Evolutionary conservation across 2,888 invertebrate genomes (phyloP).

Genomic region (Dexiosoma caninum): DNA sequence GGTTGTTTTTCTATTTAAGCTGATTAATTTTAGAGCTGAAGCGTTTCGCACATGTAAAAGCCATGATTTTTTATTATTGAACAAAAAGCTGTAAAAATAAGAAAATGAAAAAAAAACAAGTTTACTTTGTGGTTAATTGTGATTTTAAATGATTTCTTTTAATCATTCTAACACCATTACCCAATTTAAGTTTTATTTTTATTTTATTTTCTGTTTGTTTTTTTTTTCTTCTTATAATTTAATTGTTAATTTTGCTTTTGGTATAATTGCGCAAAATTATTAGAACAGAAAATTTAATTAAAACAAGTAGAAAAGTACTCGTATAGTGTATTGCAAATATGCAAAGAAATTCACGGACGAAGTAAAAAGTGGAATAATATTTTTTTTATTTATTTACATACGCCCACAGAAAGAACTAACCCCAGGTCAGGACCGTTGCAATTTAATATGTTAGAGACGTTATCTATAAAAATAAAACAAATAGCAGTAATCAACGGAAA

Average conservation of each 20-base stretch:
- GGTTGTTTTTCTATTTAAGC: slow-evolving; percentile 28
- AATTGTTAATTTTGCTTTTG: neutral
- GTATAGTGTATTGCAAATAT: neutral
- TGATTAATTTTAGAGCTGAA: slow-evolving; percentile 39
- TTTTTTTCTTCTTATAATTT: slow-evolving; percentile 24
- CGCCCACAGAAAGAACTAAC: no score
- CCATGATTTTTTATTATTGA: slow-evolving; percentile 32
- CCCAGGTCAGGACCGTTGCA: no score
- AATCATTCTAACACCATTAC: slow-evolving; percentile 36
- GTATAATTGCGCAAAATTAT: slow-evolving; percentile 6
- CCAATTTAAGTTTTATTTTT: slow-evolving; percentile 23
- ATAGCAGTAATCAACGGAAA: no score
- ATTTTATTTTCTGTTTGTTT: no score
- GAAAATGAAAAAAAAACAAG: slow-evolving; percentile 9
- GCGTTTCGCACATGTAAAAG: neutral
- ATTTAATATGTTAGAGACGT: no score
- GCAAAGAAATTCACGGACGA: no score
- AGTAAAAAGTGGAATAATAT: no score
- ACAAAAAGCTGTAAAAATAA: slow-evolving; percentile 42
- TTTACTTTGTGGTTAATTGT: slow-evolving; percentile 12
- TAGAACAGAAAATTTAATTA: slow-evolving; percentile 41
- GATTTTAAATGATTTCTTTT: slow-evolving; percentile 14
- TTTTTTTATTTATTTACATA: no score
- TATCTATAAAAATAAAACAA: no score
- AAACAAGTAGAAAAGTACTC: neutral